phyloP scores from a whole-genome alignment of 2,113 vertebrate genomes.

The Aleadryas rufinucha region DNA sequence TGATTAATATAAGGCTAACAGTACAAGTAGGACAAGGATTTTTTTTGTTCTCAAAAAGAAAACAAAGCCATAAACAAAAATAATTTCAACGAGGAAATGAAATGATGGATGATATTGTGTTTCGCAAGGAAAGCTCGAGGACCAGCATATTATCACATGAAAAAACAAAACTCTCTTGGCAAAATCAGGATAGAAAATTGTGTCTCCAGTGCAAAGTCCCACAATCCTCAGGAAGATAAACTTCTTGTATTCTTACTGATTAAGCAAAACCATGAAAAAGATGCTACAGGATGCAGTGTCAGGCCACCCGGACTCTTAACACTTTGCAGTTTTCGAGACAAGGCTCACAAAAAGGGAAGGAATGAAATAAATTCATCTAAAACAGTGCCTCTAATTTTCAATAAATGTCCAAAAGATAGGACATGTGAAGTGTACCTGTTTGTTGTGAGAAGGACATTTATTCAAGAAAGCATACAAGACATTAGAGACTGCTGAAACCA shows the following conservation, averaged over 20 bases:
- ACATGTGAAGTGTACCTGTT: background rate
- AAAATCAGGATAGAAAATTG: background rate
- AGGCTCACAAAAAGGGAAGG: background rate
- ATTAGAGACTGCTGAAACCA: background rate
- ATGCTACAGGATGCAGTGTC: background rate
- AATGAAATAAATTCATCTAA: background rate
- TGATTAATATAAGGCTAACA: background rate
- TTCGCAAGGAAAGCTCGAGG: background rate
- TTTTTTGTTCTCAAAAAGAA: background rate
- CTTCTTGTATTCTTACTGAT: background rate
- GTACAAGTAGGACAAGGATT: background rate
- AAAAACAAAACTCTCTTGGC: background rate
- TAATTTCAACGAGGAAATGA: background rate
- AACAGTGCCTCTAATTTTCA: background rate
- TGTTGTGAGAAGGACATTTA: background rate
- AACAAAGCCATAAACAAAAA: background rate
- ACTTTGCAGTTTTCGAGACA: background rate
- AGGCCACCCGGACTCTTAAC: background rate
- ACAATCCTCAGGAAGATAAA: background rate
- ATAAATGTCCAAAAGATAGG: background rate
- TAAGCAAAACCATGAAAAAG: background rate
- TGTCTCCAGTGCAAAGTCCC: background rate
- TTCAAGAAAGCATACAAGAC: background rate
- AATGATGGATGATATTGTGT: background rate
- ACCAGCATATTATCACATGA: background rate